Evolutionary conservation across 2,113 vertebrate species (phyloP), one percentile per base, ranked within the genome.

Genomic region (Sceloporus undulatus): DNA sequence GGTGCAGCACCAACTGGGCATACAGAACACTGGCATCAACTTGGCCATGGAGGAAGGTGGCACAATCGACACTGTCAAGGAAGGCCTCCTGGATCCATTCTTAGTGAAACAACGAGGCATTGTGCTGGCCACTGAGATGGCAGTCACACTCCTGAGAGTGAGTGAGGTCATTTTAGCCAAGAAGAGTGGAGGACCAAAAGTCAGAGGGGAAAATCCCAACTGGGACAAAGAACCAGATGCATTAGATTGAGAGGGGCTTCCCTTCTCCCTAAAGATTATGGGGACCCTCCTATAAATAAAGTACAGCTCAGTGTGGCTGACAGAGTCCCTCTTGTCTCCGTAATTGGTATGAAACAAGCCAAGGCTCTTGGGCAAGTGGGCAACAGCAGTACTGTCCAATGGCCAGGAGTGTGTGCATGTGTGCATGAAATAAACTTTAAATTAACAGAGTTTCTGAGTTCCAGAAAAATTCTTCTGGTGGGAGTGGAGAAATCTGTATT

Each of bases 101-200:
- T 2, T 59, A 40, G 34, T n/a, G 16, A 93, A 86, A 13, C 42
- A 56, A 11, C 52, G 74, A 18, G 87, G 56, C 8, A 52, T 93
- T 1, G 27, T 27, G 5, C 70, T 93, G n/a, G 92, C 92, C 5
- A 86, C 79, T 68, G 76, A 92, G 19, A 85, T 77, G 1, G 88
- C 89, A 0, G 27, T 87, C n/a, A 90, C 87, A 0, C 70, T 94
- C 48, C 85, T 92, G 19, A 59, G 85, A 0, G 80, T 92, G 0
- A 89, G 87, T 5, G 86, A 93, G 48, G 76, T 93, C 68, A 85
- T 92, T 9, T 62, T 92, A 2, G 87, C 89, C 21, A 93, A 92
- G 84, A 92, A 92, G 27, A 88, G 88, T 0, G 91, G 92, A 0
- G 92, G 92, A 0, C 91, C 91, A 5, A 87, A 78, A 27, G 62